Conservation (phyloP, 1,140 invertebrate species). For the Parasteatoda tepidariorum region DNA sequence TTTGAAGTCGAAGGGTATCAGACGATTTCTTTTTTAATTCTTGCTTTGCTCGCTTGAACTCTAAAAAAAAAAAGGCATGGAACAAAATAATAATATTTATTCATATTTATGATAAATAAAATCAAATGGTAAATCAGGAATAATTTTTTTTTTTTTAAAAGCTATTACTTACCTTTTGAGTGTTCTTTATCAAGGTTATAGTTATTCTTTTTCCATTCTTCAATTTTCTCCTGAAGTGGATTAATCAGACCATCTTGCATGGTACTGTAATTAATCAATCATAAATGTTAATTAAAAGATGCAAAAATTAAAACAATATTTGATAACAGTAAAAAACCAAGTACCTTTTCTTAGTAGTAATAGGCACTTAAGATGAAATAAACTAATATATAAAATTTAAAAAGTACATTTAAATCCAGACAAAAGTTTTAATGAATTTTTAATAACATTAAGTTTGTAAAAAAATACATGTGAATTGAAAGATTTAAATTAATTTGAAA, state of each 20-base stretch:
- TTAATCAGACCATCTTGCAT: constrained; percentile 77
- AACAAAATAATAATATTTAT: not conserved
- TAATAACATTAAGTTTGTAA: too few relatives aligned
- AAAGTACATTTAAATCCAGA: too few relatives aligned
- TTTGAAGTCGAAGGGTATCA: constrained; percentile 88
- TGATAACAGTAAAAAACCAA: too few relatives aligned
- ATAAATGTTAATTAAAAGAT: not conserved
- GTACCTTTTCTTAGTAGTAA: too few relatives aligned
- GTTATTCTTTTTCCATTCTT: constrained; percentile 88
- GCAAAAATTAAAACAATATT: too few relatives aligned
- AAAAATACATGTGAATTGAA: too few relatives aligned
- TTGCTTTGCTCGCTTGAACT: constrained; percentile 87
- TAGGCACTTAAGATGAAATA: too few relatives aligned
- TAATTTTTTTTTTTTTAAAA: not conserved
- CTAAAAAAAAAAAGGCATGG: constrained; percentile 70
- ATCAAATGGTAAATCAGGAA: not conserved
- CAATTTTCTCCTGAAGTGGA: constrained; percentile 87
- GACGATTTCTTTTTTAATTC: constrained; percentile 91
- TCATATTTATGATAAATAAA: not conserved
- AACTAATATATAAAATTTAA: too few relatives aligned
- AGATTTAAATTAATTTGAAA: too few relatives aligned
- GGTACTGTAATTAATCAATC: constrained; percentile 52
- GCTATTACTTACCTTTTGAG: constrained; percentile 76
- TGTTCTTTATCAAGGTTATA: constrained; percentile 89
- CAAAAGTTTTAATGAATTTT: too few relatives aligned